Evolutionary conservation across 2,888 invertebrate genomes (phyloP).

Genomic region (Coleophora deauratella): DNA sequence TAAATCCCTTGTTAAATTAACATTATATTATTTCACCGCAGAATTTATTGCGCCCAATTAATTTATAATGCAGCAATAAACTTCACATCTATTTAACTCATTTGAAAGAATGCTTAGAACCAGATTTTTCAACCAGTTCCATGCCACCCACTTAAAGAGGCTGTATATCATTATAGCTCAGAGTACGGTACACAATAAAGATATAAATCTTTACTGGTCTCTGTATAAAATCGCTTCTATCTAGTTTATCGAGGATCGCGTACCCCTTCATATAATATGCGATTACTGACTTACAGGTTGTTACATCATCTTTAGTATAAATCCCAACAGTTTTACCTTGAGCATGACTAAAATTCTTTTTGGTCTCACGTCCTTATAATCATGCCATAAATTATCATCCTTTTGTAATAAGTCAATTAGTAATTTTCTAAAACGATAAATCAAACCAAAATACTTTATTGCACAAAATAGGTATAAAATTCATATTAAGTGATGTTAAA

Average conservation of each 20-base stretch:
- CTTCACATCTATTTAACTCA: no score
- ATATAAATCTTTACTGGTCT: constrained; percentile 58
- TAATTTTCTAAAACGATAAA: no score
- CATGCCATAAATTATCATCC: no score
- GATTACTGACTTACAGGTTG: constrained; percentile 26
- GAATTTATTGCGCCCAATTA: constrained; percentile 1
- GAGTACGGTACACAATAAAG: constrained; percentile 46
- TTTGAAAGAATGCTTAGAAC: not conserved
- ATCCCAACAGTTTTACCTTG: no score
- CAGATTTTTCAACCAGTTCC: constrained; percentile 1
- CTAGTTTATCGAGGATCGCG: constrained; percentile 47
- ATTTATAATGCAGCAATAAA: no score
- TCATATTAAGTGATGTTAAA: no score
- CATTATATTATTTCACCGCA: not conserved
- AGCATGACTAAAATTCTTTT: no score
- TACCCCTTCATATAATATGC: constrained; percentile 46
- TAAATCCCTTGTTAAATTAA: not conserved
- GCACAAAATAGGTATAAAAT: no score
- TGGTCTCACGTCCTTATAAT: no score
- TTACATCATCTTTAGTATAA: not conserved
- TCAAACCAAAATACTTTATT: no score
- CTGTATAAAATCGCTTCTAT: constrained; percentile 64
- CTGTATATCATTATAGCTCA: constrained; percentile 1
- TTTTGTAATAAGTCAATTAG: no score
- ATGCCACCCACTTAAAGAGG: constrained; percentile 1